These are phyloP conservation scores for Gastrophryne carolinensis DNA, from an alignment of 2,797 vertebrate genomes.

Conservation along the genomic window DNA sequence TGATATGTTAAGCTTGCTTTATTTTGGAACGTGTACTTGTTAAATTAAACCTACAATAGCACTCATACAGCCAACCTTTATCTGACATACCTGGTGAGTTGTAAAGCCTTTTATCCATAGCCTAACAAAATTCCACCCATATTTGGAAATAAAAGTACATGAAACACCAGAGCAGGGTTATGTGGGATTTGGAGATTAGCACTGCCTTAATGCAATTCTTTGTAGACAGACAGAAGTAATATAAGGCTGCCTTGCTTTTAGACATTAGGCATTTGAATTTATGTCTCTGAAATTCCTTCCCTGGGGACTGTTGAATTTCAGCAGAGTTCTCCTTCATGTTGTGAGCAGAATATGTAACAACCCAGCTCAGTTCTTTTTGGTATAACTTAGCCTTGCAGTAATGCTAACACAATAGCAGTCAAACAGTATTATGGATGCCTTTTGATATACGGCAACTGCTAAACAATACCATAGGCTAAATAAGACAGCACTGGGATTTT, in stretches of 20 bases:
- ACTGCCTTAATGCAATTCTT: slow-evolving; percentile 51
- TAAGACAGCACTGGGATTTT: slow-evolving; percentile 23
- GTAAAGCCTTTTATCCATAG: too few species aligned
- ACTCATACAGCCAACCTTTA: too few species aligned
- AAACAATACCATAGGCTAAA: background rate
- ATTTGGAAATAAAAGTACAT: too few species aligned
- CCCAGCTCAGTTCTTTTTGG: slow-evolving; percentile 53
- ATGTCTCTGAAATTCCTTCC: slow-evolving; percentile 60
- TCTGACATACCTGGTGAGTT: too few species aligned
- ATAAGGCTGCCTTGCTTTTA: slow-evolving; percentile 60
- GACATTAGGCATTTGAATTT: slow-evolving; percentile 61
- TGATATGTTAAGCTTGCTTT: too few species aligned
- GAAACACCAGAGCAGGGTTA: slow-evolving; percentile 27
- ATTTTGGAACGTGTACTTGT: too few species aligned
- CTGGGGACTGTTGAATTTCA: slow-evolving; percentile 61
- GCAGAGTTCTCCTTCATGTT: slow-evolving; percentile 59
- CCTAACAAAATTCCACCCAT: too few species aligned
- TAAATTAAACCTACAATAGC: too few species aligned
- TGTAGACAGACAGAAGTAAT: slow-evolving; percentile 56
- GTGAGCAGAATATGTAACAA: slow-evolving; percentile 60
- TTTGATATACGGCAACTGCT: slow-evolving; percentile 22
- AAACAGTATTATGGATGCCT: slow-evolving; percentile 50
- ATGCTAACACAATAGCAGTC: slow-evolving; percentile 55
- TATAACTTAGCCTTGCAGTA: slow-evolving; percentile 56
- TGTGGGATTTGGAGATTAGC: slow-evolving; percentile 47